Percentiles rank a stretch among this genome's conserved stretches.
Evolutionary conservation across 2,797 vertebrate genomes (phyloP).

Genomic region (Clamator glandarius): DNA sequence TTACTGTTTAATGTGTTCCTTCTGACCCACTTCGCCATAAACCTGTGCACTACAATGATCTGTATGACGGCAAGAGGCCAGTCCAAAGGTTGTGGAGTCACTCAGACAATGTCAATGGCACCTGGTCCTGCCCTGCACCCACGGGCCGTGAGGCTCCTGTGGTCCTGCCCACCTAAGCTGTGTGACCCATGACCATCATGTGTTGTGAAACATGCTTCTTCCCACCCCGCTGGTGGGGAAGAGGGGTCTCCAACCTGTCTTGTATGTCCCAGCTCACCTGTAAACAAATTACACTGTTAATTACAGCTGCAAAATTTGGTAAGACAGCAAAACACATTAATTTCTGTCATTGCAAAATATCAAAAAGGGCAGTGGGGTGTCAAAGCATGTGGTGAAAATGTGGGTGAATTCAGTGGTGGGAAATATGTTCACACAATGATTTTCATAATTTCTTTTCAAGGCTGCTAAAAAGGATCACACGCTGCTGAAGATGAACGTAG

Average conservation of each 20-base stretch:
- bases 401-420: not conserved
- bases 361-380: not conserved
- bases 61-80: not conserved
- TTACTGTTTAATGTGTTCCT: not conserved
- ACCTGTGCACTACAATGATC: not conserved
- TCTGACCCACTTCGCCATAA: not conserved
- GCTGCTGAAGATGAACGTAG: slow-evolving; percentile 6
- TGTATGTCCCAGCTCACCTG: not conserved
- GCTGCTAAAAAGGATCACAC: slow-evolving; percentile 44
- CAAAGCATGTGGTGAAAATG: not conserved
- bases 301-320: not conserved
- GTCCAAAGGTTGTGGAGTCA: not conserved
- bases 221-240: not conserved
- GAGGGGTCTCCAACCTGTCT: not conserved
- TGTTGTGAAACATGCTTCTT: not conserved
- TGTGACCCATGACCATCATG: not conserved
- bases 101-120: not conserved
- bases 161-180: not conserved
- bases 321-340: not conserved
- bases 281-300: not conserved
- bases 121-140: not conserved
- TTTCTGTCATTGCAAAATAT: not conserved
- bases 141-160: not conserved
- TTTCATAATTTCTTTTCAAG: slow-evolving; percentile 17
- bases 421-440: not conserved